These are phyloP conservation scores for Lipophrys pholis DNA, from an alignment of 2,113 vertebrate genomes.

Conservation along the genomic window DNA sequence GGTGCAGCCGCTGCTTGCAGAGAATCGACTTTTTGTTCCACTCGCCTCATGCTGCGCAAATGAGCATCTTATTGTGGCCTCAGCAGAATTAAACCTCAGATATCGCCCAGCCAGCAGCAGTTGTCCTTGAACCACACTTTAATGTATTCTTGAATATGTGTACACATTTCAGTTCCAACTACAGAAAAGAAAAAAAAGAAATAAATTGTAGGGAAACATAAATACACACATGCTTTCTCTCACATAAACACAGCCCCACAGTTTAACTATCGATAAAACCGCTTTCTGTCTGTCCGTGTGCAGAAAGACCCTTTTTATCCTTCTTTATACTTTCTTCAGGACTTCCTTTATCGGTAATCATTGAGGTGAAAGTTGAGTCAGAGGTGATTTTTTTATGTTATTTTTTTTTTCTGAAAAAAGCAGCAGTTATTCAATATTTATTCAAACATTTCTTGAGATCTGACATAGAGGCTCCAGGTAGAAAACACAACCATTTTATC, in stretches of 20 bases:
- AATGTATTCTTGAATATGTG: neutral
- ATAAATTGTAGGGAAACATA: slow-evolving; percentile 13
- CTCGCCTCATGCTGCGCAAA: slow-evolving; percentile 3
- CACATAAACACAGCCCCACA: neutral
- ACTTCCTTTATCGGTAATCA: neutral
- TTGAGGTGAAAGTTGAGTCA: neutral
- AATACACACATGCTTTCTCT: neutral
- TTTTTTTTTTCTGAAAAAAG: neutral
- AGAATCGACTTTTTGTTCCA: slow-evolving; percentile 34
- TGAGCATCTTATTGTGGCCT: slow-evolving; percentile 18
- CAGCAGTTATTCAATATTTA: neutral
- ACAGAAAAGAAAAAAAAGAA: neutral
- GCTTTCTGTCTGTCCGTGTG: neutral
- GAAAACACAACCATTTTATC: no score
- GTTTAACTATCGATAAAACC: no score
- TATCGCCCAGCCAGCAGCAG: slow-evolving; percentile 26
- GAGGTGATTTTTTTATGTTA: neutral
- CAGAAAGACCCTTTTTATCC: neutral
- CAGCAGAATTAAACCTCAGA: slow-evolving; percentile 28
- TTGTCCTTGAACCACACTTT: slow-evolving; percentile 8
- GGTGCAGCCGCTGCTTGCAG: slow-evolving; percentile 13
- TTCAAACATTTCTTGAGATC: neutral
- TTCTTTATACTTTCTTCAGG: neutral
- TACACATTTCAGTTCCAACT: neutral
- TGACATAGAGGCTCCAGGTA: neutral